Base-by-base conservation (phyloP, 2,888 invertebrate species). In the Neoaliturus tenellus region DNA sequence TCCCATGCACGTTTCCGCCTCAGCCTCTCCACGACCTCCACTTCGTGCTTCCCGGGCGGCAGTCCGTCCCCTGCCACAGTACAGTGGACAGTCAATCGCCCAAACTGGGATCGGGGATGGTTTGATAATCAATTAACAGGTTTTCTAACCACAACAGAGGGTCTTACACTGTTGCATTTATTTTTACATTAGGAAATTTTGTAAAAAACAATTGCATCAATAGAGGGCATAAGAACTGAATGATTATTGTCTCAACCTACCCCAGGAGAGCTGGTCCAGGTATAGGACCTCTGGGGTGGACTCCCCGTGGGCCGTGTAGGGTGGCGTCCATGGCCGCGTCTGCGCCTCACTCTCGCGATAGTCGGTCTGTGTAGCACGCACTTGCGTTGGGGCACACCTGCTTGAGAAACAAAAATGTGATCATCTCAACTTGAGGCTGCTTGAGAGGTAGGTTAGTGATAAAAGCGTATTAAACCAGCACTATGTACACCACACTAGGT, bases 271-370 rank as follows among this genome's bases (percentile, higher is more conserved):
- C 33, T 17, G 51, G n/a, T 80, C 81, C 25, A 84, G 44, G 17
- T 58, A 44, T 1, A 84, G 81, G 23, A 84, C 73, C 44, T 84
- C 84, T 1, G 84, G 84, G 8, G 73, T 84, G n/a, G 44, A 73
- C 12, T 35, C 23, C 1, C 81, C 75, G 6, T 58, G 41, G 39
- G 71, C 44, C 5, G 81, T 81, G 73, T 75, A 84, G 12, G 84
- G 87, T 14, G 87, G 87, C 10, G 85, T 33, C 86, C 86, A 87
- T 0, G 87, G 86, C 5, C 28, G 17, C 0, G 87, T 87, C 78
- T 87, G 87, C 6, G 86, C 78, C 55, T 87, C 87, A 23, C 85
- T 83, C 80, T 87, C 87, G 23, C 87, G 62, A 80, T 86, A 87
- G 20, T 83, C 82, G 25, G 87, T 87, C 80, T 87, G 87, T 5